Conservation (phyloP, 2,797 vertebrate species). For the Cheirogaleus major region DNA sequence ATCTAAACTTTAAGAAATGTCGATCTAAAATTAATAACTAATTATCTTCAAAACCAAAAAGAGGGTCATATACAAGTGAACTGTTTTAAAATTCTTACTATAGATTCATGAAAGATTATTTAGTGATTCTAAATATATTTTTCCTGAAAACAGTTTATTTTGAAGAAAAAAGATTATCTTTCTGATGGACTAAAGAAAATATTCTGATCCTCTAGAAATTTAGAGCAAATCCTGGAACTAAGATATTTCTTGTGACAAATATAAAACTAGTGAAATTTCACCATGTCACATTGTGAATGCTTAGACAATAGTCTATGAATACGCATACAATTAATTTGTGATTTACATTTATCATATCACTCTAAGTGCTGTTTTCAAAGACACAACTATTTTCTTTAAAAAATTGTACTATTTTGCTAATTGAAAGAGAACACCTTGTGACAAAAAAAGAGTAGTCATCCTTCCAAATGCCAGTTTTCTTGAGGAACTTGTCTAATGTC, state of each 20-base stretch:
- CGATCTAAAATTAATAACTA: background rate
- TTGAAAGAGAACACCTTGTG: background rate
- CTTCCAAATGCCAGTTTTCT: background rate
- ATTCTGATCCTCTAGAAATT: background rate
- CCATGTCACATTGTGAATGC: background rate
- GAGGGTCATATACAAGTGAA: background rate
- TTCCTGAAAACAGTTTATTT: background rate
- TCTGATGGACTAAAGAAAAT: background rate
- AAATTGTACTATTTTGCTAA: constrained; percentile 10
- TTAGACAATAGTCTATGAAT: background rate
- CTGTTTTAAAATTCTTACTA: background rate
- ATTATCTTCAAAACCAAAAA: background rate
- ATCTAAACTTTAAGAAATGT: background rate
- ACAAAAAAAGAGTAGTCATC: background rate
- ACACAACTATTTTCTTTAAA: background rate
- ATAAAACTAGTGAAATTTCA: constrained; percentile 39
- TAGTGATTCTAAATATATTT: background rate
- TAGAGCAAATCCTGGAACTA: background rate
- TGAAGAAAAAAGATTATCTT: background rate
- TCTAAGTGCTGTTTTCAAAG: background rate
- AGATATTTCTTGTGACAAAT: background rate
- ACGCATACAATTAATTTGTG: background rate
- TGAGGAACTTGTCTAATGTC: too few species aligned
- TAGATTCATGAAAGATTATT: background rate
- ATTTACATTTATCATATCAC: background rate